Evolutionary conservation across 2,113 vertebrate species (phyloP).

Genomic region (Bufo bufo): DNA sequence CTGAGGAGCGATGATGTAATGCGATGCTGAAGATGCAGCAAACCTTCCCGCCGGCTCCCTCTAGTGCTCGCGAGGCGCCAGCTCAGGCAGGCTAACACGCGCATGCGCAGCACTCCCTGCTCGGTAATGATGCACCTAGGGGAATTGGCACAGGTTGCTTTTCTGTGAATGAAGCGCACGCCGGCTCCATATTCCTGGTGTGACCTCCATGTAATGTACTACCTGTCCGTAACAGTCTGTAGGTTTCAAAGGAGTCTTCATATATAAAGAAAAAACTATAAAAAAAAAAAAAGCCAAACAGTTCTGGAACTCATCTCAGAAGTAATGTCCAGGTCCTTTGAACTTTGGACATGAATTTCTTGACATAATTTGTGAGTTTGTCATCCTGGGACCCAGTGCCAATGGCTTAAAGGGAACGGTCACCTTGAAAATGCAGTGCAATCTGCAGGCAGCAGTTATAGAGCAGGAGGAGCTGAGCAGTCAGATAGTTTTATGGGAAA

Average conservation of each 20-base stretch:
- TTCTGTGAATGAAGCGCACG: conserved; percentile 13
- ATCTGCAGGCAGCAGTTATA: too few relatives aligned
- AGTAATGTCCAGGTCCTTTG: too few relatives aligned
- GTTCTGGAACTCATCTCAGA: too few relatives aligned
- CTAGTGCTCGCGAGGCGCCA: background rate
- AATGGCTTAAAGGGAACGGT: too few relatives aligned
- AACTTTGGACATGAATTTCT: too few relatives aligned
- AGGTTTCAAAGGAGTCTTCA: background rate
- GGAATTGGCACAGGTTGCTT: conserved; percentile 11
- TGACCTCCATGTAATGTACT: background rate
- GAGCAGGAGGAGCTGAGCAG: too few relatives aligned
- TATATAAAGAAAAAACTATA: background rate
- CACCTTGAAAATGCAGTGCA: too few relatives aligned
- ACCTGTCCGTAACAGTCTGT: background rate
- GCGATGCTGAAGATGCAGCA: conserved; percentile 41
- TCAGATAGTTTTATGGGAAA: too few relatives aligned
- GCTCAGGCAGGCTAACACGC: background rate
- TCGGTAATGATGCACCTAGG: background rate
- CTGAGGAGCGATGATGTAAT: conserved; percentile 78
- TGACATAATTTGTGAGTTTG: too few relatives aligned
- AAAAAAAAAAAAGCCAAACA: too few relatives aligned
- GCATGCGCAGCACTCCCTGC: conserved; percentile 43
- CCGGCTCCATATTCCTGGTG: background rate
- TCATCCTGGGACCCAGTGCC: too few relatives aligned
- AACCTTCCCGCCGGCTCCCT: background rate